Base-by-base conservation (phyloP, 2,113 vertebrate species). In the Arvicanthis niloticus region DNA sequence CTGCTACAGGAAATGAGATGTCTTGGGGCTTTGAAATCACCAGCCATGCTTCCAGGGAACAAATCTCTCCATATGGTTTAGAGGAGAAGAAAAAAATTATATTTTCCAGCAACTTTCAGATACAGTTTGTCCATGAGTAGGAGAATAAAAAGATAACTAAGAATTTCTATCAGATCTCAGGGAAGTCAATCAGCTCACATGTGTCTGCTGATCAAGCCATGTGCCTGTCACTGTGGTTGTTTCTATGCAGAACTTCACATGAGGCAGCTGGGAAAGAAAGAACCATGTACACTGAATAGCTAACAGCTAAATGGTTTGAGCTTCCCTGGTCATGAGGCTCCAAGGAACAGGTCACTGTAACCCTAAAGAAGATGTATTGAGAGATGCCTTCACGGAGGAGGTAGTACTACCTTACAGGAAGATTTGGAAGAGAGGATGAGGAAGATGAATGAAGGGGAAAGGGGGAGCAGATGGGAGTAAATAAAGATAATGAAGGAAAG, bases 31-130 rank as follows among this genome's bases (percentile, higher is more conserved):
- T 89, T 84, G 37, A 93, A 91, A 95, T 67, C 65, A 93, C 3
- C 34, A 68, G 22, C 73, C 34, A 58, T 62, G 24, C 42, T 93
- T 94, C 48, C 40, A 75, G 56, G 12, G 13, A 1, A n/a, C 62
- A 97, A 67, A 87, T 91, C 88, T 89, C 56, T 95, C 87, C 31
- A 92, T 91, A 40, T 73, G n/a, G 37, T 37, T 62, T 58, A 60
- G 31, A 88, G 9, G 24, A 72, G 42, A 26, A 80, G 48, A 4
- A 60, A 16, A 82, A 81, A 86, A 89, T 68, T 40, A 5, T 62
- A 51, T 48, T 95, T 88, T 67, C 81, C 21, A 85, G 51, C 78
- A 76, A 81, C 67, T 37, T 31, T 37, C n/a, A 91, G n/a, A 8
- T 86, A 34, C 85, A 56, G 80, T 92, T 96, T 90, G 78, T 89